Percentiles rank a stretch among this genome's conserved stretches.
Conservation (phyloP, 2,888 invertebrate genomes). For the Amphipoea lucens region DNA sequence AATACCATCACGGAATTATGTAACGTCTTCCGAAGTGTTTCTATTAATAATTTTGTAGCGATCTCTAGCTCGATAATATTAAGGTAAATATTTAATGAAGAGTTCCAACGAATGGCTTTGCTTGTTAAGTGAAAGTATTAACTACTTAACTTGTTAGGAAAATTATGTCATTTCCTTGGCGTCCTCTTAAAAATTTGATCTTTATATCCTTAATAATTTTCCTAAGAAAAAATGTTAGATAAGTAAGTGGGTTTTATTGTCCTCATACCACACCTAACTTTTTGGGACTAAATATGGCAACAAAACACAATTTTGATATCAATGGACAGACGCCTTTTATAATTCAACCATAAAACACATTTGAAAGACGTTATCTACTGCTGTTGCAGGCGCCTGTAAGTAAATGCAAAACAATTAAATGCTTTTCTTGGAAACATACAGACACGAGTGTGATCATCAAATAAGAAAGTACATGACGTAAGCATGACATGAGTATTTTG, state of each 20-base stretch:
- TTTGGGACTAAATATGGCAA: background rate
- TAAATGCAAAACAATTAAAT: too few species aligned
- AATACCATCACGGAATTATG: conserved; percentile 22
- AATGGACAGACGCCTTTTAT: background rate
- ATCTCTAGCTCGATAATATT: conserved; percentile 31
- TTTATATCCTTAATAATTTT: background rate
- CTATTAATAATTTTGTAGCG: conserved; percentile 44
- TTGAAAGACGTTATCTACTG: background rate
- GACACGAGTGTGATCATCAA: background rate
- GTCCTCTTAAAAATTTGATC: background rate
- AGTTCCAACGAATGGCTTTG: conserved; percentile 8
- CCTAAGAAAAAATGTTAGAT: background rate
- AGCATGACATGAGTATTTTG: background rate
- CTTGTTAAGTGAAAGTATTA: conserved; percentile 17
- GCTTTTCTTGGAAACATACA: background rate
- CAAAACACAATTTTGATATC: background rate
- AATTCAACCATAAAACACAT: background rate
- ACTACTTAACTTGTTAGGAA: conserved; percentile 11
- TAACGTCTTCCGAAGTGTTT: conserved; percentile 34
- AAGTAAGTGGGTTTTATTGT: background rate
- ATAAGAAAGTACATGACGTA: background rate
- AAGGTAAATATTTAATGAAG: conserved; percentile 43
- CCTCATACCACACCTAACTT: background rate
- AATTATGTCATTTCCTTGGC: background rate
- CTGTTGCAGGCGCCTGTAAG: background rate